Conservation (phyloP, 2,113 vertebrate species). For the Condylura cristata region DNA sequence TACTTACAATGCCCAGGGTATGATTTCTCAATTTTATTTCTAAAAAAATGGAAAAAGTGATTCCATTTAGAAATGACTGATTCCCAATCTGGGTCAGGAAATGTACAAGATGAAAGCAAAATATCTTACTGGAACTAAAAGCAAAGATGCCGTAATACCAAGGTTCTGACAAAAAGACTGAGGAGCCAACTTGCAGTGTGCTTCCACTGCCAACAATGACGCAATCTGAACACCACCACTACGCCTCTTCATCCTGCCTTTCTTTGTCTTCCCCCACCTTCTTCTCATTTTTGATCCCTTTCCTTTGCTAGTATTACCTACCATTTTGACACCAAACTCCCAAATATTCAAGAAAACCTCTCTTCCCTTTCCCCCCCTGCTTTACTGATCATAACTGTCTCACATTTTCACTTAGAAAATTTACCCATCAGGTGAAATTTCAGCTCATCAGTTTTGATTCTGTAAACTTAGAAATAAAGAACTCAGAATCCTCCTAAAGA, state of each 20-base stretch:
- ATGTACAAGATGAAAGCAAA: not conserved
- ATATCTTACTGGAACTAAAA: not conserved
- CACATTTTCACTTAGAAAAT: not conserved
- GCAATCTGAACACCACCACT: not conserved
- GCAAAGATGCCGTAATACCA: not conserved
- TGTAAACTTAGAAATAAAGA: not conserved
- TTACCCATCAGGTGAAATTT: not conserved
- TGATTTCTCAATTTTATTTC: not conserved
- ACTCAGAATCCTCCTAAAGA: conserved; percentile 14
- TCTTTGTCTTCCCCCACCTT: not conserved
- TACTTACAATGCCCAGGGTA: not conserved
- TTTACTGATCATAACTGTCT: not conserved
- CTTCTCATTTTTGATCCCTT: not conserved
- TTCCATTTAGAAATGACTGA: not conserved
- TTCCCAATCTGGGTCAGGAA: not conserved
- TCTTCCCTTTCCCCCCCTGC: not conserved
- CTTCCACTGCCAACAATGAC: not conserved
- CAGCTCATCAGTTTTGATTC: not conserved
- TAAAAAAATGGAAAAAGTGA: not conserved
- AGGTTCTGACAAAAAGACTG: not conserved
- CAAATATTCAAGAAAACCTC: not conserved
- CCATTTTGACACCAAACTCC: not conserved
- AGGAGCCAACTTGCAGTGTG: not conserved
- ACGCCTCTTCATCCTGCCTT: not conserved
- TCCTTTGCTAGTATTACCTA: not conserved